Conservation (phyloP, 2,113 vertebrate species). For the Brachypodius melanocephalos region DNA sequence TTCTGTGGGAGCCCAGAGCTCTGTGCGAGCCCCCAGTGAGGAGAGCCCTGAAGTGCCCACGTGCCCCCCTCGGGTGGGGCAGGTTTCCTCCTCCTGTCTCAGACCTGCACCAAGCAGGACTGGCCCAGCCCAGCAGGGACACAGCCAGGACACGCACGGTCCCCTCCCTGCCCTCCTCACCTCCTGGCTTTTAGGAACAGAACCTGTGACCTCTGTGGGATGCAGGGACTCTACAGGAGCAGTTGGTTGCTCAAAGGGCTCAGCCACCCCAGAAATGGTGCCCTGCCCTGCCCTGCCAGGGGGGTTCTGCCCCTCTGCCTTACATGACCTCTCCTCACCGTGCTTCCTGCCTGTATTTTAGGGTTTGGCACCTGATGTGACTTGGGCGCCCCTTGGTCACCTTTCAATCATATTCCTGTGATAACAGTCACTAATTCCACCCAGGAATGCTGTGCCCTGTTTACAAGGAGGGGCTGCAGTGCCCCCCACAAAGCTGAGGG, state of each 20-base stretch:
- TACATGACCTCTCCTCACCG: background rate
- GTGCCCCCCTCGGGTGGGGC: background rate
- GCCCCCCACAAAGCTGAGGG: background rate
- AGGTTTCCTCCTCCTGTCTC: background rate
- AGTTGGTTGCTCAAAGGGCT: background rate
- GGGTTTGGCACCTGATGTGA: background rate
- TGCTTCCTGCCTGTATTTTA: accelerated
- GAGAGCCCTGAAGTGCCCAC: background rate
- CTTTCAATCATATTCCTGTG: background rate
- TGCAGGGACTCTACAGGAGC: background rate
- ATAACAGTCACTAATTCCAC: background rate
- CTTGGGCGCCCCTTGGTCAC: background rate
- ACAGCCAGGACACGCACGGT: accelerated
- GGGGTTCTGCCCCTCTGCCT: background rate
- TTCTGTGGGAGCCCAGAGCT: background rate
- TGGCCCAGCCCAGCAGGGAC: background rate
- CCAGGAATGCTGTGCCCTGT: background rate
- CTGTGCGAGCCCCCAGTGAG: background rate
- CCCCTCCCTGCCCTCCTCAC: background rate
- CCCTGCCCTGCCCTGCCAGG: background rate
- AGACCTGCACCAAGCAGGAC: background rate
- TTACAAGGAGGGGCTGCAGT: background rate
- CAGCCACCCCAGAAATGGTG: background rate
- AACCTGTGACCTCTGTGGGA: background rate
- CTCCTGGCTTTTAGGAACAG: background rate